These are phyloP conservation scores for Acleris cristana DNA, from an alignment of 2,888 invertebrate species.

Conservation along the genomic window DNA sequence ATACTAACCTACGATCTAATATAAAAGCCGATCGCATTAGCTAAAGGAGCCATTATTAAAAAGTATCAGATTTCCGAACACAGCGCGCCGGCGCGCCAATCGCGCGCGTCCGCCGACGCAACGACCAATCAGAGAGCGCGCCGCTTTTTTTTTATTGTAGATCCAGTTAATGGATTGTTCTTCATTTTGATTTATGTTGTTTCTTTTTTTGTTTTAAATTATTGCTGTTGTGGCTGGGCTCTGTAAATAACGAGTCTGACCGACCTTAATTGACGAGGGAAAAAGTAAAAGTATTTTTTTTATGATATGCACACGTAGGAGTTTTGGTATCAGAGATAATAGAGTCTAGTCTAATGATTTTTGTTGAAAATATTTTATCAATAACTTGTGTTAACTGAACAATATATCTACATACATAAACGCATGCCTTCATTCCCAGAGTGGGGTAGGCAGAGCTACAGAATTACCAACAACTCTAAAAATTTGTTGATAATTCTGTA, in stretches of 20 bases:
- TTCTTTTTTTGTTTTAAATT: constrained; percentile 45
- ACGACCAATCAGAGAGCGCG: constrained; percentile 65
- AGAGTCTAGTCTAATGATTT: too few relatives aligned
- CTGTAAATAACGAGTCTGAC: constrained; percentile 36
- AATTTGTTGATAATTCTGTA: too few relatives aligned
- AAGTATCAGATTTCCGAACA: constrained; percentile 82
- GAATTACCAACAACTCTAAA: too few relatives aligned
- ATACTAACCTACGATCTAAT: constrained; percentile 75
- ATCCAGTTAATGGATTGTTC: constrained; percentile 81
- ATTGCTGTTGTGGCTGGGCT: constrained; percentile 43
- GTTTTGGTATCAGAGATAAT: too few relatives aligned
- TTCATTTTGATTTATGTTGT: constrained; percentile 78
- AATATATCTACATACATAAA: too few relatives aligned
- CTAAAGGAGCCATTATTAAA: constrained; percentile 83
- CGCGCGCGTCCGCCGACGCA: constrained; percentile 60
- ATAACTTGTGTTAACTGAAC: too few relatives aligned
- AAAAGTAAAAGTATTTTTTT: constrained; percentile 1
- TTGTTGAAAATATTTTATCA: too few relatives aligned
- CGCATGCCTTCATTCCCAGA: too few relatives aligned
- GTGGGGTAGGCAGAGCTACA: too few relatives aligned
- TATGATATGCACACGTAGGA: background rate
- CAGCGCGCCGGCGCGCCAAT: constrained; percentile 69
- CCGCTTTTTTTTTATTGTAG: constrained; percentile 72
- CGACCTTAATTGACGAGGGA: constrained; percentile 23
- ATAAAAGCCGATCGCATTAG: constrained; percentile 81